Base-by-base conservation (phyloP, 1,140 invertebrate species). In the Apis cerana region DNA sequence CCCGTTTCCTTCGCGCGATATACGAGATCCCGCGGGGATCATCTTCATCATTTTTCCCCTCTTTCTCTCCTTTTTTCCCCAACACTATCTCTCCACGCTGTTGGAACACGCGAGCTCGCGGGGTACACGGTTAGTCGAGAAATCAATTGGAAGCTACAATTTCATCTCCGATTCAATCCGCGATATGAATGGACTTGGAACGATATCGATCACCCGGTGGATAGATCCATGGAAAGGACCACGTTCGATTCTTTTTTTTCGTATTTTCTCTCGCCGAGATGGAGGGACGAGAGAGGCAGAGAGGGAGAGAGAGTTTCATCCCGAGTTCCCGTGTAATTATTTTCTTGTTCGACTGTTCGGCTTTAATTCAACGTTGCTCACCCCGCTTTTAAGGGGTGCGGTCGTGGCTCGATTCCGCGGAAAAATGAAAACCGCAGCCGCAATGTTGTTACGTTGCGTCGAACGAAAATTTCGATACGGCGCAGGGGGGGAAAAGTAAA, bases 141-240 rank as follows among this genome's bases (percentile, higher is more conserved):
- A 68, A 58, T 75, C 72, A 68, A 61, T 75, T n/a, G 72, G 21
- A 59, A 59, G 62, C 48, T 75, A 75, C 72, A 61, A 61, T 68
- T 81, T 68, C 62, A 67, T 75, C 43, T 75, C 17, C 9, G 62
- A 59, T 81, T 68, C 23, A 61, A 68, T 75, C 13, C 54, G 72
- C 9, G 27, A 27, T 17, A 67, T 67, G 33, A 19, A 75, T 50
- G 52, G 50, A 27, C 48, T 15, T 19, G 27, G 2, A 72, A 43
- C 17, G 54, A 2, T 48, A 74, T 59, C 43, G 68, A 58, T 75
- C 23, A 3, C 0, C 19, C 10, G 48, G n/a, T n/a, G 62, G 7
- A 68, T 74, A 27, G 61, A 62, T 74, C 56, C 65, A 21, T 8
- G 0, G 50, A 19, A n/a, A 54, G 11, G 17, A 48, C 33, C 33